A percentile compares a stretch with the other conserved stretches of the same genome.
These are phyloP conservation scores for Momotus momota DNA, from an alignment of 2,797 vertebrate species.

Conservation along the genomic window DNA sequence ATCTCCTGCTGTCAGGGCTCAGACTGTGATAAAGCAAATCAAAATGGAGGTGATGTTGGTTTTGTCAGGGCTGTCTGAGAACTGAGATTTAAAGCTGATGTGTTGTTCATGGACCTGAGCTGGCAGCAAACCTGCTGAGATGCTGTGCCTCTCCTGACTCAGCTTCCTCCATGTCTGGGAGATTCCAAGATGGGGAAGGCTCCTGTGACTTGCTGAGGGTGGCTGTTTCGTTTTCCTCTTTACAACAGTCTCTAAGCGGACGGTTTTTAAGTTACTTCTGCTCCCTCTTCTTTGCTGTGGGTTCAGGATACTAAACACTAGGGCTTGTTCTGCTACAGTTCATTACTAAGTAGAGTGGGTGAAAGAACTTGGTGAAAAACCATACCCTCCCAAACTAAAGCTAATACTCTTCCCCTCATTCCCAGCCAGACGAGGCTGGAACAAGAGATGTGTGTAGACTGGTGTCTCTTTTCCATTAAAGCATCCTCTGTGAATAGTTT, in stretches of 20 bases:
- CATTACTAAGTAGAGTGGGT: not conserved
- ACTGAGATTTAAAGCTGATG: not conserved
- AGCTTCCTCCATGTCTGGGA: fast-evolving
- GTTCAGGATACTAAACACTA: not conserved
- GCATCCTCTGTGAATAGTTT: not conserved
- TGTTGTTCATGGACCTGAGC: not conserved
- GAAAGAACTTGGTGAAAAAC: not conserved
- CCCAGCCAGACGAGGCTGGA: not conserved
- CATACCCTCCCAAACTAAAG: not conserved
- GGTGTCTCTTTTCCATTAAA: not conserved
- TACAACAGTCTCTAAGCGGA: not conserved
- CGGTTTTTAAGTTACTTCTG: not conserved
- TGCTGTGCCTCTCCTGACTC: not conserved
- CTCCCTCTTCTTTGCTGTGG: not conserved
- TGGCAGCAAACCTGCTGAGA: not conserved
- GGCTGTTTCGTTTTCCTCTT: not conserved
- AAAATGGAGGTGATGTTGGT: not conserved
- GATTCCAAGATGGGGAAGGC: not conserved
- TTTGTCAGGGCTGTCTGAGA: not conserved
- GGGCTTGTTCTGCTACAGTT: not conserved
- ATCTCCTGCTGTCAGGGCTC: not conserved
- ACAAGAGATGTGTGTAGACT: fast-evolving
- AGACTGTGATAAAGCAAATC: not conserved
- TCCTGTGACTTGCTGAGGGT: not conserved
- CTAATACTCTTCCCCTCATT: not conserved